Evolutionary conservation across 2,113 vertebrate species (phyloP), one percentile per base, ranked within the genome.

Genomic region (Pangasianodon gigas): DNA sequence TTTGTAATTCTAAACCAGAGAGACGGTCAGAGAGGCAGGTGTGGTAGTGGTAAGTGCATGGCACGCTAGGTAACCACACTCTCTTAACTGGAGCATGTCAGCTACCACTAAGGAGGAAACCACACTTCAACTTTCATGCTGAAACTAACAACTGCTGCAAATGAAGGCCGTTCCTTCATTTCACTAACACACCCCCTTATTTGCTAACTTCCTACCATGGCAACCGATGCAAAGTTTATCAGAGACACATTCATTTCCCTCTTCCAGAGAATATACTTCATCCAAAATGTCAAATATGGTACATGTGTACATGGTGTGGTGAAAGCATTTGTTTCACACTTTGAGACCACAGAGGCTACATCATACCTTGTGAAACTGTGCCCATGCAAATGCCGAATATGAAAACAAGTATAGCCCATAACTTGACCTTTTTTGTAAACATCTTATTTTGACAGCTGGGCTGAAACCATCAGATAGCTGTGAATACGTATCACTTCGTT

Each of bases 71-170:
- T 85, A 65, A 90, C 89, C 87, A 18, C 90, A 92, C 51, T 56
- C 77, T 32, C 21, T 88, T 67, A n/a, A 86, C 46, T 87, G 88
- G 87, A 87, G 88, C 88, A 51, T 32, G 67, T 26, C 89, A 92
- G 29, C 51, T 86, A 62, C 89, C 71, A 62, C 52, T 26, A 44
- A 69, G 75, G 13, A 83, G 89, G 91, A 94, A 94, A 91, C 91
- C 90, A 90, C 89, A 93, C 86, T 6, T 84, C 86, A 80, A 54
- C 6, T 86, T 80, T 77, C 86, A 87, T 75, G 89, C 75, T 86
- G 92, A 92, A 87, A 92, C 84, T 24, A 58, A 87, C 46, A 62
- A 6, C 44, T 60, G 83, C 41, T 19, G 90, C 88, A 85, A 87
- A 92, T 84, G 79, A 89, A 84, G 87, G 85, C 52, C 32, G 69